Evolutionary conservation across 2,888 invertebrate species (phyloP).

Genomic region (Yponomeuta sedellus): DNA sequence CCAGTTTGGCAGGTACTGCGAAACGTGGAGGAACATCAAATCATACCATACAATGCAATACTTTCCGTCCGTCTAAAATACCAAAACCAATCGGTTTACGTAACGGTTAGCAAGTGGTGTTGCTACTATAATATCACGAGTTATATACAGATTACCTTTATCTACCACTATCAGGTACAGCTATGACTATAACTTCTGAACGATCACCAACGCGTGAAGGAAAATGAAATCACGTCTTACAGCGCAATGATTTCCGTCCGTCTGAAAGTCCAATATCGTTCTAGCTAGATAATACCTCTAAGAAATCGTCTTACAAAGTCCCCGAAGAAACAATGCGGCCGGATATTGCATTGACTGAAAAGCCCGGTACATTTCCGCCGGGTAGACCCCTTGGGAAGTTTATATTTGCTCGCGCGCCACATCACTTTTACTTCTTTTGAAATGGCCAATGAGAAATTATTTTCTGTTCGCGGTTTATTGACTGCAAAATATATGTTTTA

Average conservation of each 20-base stretch:
- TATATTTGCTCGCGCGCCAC: neutral
- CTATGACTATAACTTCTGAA: no score
- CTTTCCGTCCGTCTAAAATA: no score
- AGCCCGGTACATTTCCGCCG: slow-evolving; percentile 15
- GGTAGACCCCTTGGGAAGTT: neutral
- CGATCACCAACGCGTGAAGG: neutral
- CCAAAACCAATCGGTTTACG: no score
- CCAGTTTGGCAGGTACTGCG: no score
- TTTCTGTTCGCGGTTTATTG: neutral
- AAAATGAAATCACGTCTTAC: neutral
- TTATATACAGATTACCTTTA: no score
- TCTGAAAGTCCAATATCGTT: neutral
- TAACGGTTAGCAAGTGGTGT: no score
- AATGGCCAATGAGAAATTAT: neutral
- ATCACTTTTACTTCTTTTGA: neutral
- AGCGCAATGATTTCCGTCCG: neutral
- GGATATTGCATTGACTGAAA: slow-evolving; percentile 10
- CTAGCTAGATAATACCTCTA: neutral
- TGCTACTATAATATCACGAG: no score
- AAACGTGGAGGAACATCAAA: no score
- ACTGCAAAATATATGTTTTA: neutral
- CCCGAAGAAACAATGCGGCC: neutral
- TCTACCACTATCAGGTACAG: no score
- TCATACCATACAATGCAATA: no score
- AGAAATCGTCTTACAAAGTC: neutral